Evolutionary conservation across 2,888 invertebrate genomes (phyloP).

Genomic region (Himalopsyche anomala): DNA sequence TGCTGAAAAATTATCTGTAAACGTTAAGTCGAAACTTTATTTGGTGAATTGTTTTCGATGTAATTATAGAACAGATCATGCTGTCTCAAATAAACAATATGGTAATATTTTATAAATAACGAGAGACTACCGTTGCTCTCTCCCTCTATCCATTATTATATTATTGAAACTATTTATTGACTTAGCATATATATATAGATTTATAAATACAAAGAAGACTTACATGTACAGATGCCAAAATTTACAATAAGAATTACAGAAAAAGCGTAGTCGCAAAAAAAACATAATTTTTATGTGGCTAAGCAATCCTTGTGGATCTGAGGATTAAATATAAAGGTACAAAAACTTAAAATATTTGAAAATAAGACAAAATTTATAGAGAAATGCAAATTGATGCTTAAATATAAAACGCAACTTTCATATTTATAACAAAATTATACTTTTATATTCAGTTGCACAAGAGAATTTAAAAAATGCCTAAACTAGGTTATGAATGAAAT

Average conservation of each 20-base stretch:
- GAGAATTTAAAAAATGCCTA: not conserved
- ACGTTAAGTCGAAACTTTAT: too few species aligned
- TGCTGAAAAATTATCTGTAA: too few species aligned
- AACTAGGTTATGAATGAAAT: not conserved
- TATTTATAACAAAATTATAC: not conserved
- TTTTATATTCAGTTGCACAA: not conserved
- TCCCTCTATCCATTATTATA: too few species aligned
- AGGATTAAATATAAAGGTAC: not conserved
- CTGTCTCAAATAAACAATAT: too few species aligned
- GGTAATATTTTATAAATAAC: too few species aligned
- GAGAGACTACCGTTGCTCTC: too few species aligned
- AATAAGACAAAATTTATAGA: conserved; percentile 10
- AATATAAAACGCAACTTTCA: not conserved
- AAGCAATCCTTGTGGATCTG: not conserved
- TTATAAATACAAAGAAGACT: not conserved
- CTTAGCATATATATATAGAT: not conserved
- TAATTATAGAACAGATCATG: too few species aligned
- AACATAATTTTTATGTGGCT: not conserved
- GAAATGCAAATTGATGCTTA: conserved; percentile 6
- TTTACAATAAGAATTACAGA: not conserved
- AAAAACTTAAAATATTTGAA: conserved; percentile 22
- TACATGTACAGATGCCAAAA: conserved; percentile 17
- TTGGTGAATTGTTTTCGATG: too few species aligned
- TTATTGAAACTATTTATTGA: too few species aligned
- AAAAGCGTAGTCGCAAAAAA: not conserved